Percentiles rank a stretch among this genome's conserved stretches.
These are phyloP conservation scores for Sebastiscus tertius DNA, from an alignment of 2,797 vertebrate species.

Conservation along the genomic window DNA sequence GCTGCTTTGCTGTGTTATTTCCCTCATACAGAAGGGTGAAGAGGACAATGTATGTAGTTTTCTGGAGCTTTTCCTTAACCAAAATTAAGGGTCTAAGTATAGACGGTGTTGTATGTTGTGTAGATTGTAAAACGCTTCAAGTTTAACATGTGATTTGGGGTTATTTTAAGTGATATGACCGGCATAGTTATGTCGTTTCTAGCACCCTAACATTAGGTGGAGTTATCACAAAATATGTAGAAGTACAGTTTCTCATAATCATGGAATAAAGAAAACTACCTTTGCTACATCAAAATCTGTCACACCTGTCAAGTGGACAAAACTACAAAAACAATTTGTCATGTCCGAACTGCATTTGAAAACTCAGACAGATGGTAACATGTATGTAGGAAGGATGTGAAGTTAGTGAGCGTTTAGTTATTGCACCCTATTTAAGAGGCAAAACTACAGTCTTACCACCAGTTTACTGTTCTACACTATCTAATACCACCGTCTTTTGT, in stretches of 20 bases:
- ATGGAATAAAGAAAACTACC: not conserved
- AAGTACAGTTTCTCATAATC: not conserved
- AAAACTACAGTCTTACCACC: not conserved
- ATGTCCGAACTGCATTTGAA: not conserved
- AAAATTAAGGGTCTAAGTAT: not conserved
- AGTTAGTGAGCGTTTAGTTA: not conserved
- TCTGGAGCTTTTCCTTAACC: not conserved
- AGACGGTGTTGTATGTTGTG: not conserved
- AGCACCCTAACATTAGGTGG: not conserved
- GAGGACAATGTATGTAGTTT: not conserved
- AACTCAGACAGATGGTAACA: not conserved
- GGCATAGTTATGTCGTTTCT: not conserved
- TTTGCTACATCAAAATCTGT: not conserved
- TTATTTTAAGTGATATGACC: not conserved
- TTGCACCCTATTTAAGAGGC: not conserved
- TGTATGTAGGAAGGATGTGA: not conserved
- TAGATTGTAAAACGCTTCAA: not conserved
- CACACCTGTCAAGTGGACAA: not conserved
- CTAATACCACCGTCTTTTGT: not conserved
- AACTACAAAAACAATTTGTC: too few species aligned
- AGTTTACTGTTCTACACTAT: not conserved
- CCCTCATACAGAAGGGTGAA: not conserved
- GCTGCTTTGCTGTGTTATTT: not conserved
- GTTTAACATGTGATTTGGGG: not conserved
- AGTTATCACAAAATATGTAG: not conserved